Base-by-base conservation (phyloP, 2,113 vertebrate species). In the Anoplopoma fimbria region DNA sequence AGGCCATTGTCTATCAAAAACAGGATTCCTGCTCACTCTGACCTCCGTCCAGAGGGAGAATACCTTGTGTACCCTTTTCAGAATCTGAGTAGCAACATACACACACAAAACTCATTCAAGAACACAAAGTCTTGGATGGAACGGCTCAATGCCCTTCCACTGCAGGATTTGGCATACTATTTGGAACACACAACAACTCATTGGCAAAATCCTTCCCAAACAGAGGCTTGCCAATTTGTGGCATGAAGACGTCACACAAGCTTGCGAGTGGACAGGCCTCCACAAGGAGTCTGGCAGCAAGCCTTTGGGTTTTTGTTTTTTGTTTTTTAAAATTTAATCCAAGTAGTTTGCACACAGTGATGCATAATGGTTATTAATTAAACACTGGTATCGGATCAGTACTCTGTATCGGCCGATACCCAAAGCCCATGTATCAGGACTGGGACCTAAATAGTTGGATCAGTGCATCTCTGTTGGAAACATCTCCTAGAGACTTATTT, bases 161-260 rank as follows among this genome's bases (percentile, higher is more conserved):
- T 73, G 69, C 84, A 70, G 80, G 77, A 84, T 87, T 77, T 88
- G 91, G 69, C 81, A 61, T 49, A 10, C 45, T 29, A 40, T 67
- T 79, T 83, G 69, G 80, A 82, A 80, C 70, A 78, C 73, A 79
- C 62, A 85, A 63, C 58, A 72, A 47, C 82, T 79, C 58, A 71
- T 2, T 82, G 81, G 83, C 76, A 85, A 83, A 73, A 23, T 77
- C 14, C 63, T 79, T 13, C n/a, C 70, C 75, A 70, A 75, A 85
- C 38, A 76, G 51, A 57, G 70, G 40, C 71, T 40, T 83, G 83
- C 79, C 88, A 88, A 72, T 89, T 90, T 85, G 29, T 63, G 84
- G 65, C 78, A 58, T 82, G 80, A 83, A 79, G 80, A 81, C 21
- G 12, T 82, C 69, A 81, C 77, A 70, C 55, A 80, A 63, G 79